Conservation (phyloP, 2,113 vertebrate species). For the Telmatochromis brichardi region DNA sequence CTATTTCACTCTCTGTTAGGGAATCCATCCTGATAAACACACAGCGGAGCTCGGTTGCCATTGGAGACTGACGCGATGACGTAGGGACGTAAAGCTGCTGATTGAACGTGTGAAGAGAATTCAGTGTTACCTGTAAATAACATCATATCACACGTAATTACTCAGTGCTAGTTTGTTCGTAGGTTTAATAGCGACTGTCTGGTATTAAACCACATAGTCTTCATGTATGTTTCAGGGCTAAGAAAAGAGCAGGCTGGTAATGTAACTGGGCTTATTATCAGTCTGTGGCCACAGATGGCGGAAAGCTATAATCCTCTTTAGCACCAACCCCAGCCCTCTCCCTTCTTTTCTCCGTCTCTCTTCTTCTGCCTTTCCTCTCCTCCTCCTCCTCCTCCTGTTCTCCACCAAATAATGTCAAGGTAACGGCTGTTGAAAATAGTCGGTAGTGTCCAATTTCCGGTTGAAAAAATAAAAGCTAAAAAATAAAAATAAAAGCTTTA, state of each 20-base stretch:
- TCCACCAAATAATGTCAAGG: not conserved
- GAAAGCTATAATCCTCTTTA: slow-evolving; percentile 44
- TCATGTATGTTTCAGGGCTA: not conserved
- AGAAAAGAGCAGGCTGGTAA: not conserved
- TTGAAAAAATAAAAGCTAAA: not conserved
- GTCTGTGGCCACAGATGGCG: slow-evolving; percentile 30
- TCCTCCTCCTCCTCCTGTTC: not conserved
- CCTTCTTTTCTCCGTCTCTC: not conserved
- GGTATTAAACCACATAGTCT: not conserved
- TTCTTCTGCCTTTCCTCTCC: not conserved
- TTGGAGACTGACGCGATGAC: slow-evolving; percentile 14
- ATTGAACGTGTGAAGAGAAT: not conserved
- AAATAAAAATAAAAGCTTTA: not conserved
- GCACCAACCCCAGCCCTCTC: not conserved
- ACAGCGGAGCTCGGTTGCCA: not conserved
- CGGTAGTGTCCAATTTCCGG: not conserved
- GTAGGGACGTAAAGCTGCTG: not conserved
- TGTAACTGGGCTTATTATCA: not conserved
- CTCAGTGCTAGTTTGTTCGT: not conserved
- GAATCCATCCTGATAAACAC: not conserved
- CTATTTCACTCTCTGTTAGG: not conserved
- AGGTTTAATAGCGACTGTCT: not conserved
- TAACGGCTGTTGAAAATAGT: too few species aligned
- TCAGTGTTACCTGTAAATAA: not conserved
- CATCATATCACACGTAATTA: not conserved